phyloP scores from a whole-genome alignment of 2,888 invertebrate species.

The Pandemis heparana region DNA sequence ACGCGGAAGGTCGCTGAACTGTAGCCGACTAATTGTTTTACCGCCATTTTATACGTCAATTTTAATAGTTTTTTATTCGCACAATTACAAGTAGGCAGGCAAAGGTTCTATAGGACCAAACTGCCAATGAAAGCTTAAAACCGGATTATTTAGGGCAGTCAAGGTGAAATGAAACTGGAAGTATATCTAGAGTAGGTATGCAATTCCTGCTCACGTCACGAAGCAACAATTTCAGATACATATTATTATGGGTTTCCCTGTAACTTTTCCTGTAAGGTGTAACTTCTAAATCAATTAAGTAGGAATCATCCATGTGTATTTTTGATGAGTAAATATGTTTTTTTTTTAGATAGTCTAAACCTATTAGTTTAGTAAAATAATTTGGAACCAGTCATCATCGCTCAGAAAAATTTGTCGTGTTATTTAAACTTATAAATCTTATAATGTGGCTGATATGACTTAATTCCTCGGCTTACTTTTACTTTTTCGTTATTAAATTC shows the following conservation, averaged over 20 bases:
- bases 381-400: not conserved
- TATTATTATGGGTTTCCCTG: too few species aligned
- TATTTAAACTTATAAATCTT: not conserved
- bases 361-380: not conserved
- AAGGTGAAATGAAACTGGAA: not conserved
- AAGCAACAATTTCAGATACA: too few species aligned
- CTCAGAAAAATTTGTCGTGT: not conserved
- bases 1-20: conserved; percentile 60
- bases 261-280: too few species aligned
- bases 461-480: conserved; percentile 16
- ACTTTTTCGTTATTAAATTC: conserved; percentile 17
- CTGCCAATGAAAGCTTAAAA: not conserved
- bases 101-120: not conserved
- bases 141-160: not conserved
- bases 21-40: conserved; percentile 45
- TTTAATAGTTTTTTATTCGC: conserved; percentile 1
- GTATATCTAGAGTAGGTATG: too few species aligned
- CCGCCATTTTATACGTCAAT: conserved; percentile 12
- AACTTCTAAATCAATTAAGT: not conserved
- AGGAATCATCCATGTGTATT: not conserved
- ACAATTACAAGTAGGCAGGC: not conserved
- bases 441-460: not conserved
- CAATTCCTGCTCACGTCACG: too few species aligned
- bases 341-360: too few species aligned
- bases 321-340: too few species aligned